Conservation (phyloP, 2,113 vertebrate species). For the Bos taurus region ARS-UCD2.0 NC_037349.1:35199001-35199500, state of each 20-base stretch:
- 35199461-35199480: background rate
- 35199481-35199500: background rate
- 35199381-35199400: background rate
- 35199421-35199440: background rate
- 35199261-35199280: background rate
- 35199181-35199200: background rate
- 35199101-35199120: background rate
- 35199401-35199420: background rate
- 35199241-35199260: background rate
- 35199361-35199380: background rate
- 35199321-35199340: background rate
- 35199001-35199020: background rate
- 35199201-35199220: background rate
- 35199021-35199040: background rate
- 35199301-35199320: background rate
- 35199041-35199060: background rate
- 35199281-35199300: background rate
- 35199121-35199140: background rate
- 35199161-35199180: background rate
- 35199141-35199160: background rate
- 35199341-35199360: background rate
- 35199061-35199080: background rate
- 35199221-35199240: background rate
- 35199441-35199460: background rate
- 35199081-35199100: background rate